Evolutionary conservation across 2,888 invertebrate genomes (phyloP), one percentile per base, ranked within the genome.

Genomic region (Leptinotarsa haldemani): DNA sequence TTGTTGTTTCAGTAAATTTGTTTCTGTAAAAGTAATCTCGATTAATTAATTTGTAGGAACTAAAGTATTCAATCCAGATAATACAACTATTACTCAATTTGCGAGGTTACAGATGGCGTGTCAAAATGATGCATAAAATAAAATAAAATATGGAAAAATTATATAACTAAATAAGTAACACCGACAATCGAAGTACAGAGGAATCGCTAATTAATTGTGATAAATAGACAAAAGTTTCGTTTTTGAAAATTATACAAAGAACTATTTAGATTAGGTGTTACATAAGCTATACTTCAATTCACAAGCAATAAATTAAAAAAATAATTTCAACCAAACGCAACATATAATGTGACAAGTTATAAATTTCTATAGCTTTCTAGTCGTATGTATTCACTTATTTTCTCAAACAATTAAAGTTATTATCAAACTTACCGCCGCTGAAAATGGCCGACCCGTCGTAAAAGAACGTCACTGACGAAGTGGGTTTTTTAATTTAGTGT

Each of bases 381-480:
- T 58, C 2, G 9, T 18, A 52, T 12, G 18, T 18, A 52, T 13
- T 12, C 20, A 22, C 56, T 4, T 9, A 30, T 61, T 61, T 22
- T 56, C 3, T 13, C 16, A 2, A 40, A 64, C 48, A 73, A 46
- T 64, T n/a, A 64, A 67, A 68, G 2, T 69, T 48, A 65, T 25
- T 52, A 16, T 15, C 52, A n/a, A 40, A 76, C 76, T 76, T 65
- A 78, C 77, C 70, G 56, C 65, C 50, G 65, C 65, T 56, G 71
- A 71, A 70, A 73, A 75, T 78, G 77, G 76, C 76, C 74, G 77
- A 74, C 74, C 66, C 67, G 71, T 74, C 74, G 75, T 69, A 77
- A 75, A 76, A 76, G 70, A 69, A 61, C 16, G 30, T 40, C n/a
- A 61, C 61, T 61, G 25, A 46, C 46, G 64, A 73, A 73, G 70